A percentile compares a stretch with the other conserved stretches of the same genome.
Evolutionary conservation across 2,888 invertebrate species (phyloP).

Genomic region (Eristalinus sepulchralis): DNA sequence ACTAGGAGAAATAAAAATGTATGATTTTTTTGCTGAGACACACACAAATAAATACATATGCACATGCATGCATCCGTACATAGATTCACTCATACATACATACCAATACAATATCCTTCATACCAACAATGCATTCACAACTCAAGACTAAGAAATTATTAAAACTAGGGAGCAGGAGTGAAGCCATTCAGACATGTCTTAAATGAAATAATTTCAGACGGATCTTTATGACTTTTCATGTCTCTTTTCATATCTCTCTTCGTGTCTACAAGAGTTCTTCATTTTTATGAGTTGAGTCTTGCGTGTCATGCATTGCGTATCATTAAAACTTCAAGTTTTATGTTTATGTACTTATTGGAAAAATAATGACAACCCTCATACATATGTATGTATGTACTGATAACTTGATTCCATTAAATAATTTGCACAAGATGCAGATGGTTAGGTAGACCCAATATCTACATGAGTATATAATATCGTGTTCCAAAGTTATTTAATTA

Average conservation of each 20-base stretch:
- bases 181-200: slow-evolving; percentile 38
- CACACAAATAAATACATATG: no score
- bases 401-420: no score
- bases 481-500: no score
- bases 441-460: no score
- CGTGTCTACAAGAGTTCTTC: slow-evolving; percentile 2
- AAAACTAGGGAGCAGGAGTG: slow-evolving; percentile 39
- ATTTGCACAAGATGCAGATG: no score
- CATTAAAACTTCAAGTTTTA: background rate
- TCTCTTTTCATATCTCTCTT: background rate
- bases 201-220: slow-evolving; percentile 55
- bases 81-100: no score
- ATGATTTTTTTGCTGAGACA: no score
- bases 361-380: no score
- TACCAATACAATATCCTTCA: slow-evolving; percentile 33
- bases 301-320: background rate
- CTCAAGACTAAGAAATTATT: slow-evolving; percentile 44
- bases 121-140: slow-evolving; percentile 29
- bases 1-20: slow-evolving; percentile 42
- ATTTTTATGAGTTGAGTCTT: slow-evolving; percentile 3
- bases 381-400: no score
- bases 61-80: no score
- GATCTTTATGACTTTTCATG: slow-evolving; percentile 48
- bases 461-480: no score
- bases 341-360: slow-evolving; percentile 4